These are phyloP conservation scores for Crypturellus undulatus DNA, from an alignment of 2,113 vertebrate species.

Conservation along the genomic window DNA sequence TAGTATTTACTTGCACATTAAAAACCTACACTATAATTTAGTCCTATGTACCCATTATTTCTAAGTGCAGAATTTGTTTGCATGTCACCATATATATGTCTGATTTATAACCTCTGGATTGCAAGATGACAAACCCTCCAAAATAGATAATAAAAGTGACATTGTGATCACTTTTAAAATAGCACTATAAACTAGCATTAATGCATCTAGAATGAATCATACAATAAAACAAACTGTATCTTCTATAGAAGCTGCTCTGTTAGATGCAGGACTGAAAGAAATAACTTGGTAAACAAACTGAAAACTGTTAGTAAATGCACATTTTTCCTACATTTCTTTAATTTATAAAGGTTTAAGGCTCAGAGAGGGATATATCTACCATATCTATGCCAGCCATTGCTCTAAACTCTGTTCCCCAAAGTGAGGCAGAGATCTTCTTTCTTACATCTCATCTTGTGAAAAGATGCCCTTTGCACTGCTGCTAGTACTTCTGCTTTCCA, in stretches of 20 bases:
- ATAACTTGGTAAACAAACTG: neutral
- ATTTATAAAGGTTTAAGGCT: neutral
- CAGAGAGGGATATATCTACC: fast-evolving
- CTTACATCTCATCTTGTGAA: neutral
- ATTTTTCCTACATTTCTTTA: neutral
- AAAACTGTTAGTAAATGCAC: neutral
- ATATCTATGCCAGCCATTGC: neutral
- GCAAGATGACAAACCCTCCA: neutral
- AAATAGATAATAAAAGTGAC: neutral
- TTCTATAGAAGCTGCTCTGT: neutral
- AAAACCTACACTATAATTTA: neutral
- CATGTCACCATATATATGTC: neutral
- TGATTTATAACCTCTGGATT: neutral
- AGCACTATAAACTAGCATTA: neutral
- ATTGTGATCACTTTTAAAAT: neutral
- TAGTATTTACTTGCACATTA: neutral
- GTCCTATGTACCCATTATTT: neutral
- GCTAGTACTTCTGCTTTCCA: fast-evolving
- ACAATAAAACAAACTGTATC: neutral
- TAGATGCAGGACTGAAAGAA: neutral
- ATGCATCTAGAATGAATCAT: neutral
- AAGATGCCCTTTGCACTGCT: neutral
- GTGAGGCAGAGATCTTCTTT: neutral
- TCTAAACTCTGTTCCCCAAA: neutral
- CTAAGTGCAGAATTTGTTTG: neutral